These are phyloP conservation scores for Ataeniobius toweri DNA, from an alignment of 2,797 vertebrate genomes.

Conservation along the genomic window DNA sequence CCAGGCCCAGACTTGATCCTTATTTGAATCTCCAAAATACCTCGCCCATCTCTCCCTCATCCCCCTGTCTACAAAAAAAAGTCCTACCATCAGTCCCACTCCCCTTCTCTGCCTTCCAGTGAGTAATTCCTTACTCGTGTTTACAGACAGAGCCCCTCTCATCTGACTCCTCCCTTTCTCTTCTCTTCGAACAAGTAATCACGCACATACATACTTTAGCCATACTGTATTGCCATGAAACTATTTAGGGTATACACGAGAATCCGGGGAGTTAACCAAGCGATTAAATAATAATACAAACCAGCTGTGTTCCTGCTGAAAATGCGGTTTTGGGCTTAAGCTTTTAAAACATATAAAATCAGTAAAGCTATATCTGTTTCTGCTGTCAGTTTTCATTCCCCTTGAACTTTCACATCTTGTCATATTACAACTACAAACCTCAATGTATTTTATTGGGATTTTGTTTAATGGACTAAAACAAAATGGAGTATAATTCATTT, in stretches of 20 bases:
- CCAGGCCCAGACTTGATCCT: slow-evolving; percentile 79
- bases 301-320: slow-evolving; percentile 70
- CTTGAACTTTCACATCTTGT: background rate
- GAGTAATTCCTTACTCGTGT: slow-evolving; percentile 45
- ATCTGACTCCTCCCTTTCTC: slow-evolving; percentile 51
- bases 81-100: slow-evolving; percentile 33
- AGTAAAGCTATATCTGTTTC: slow-evolving; percentile 21
- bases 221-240: slow-evolving; percentile 45
- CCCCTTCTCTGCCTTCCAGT: slow-evolving; percentile 28
- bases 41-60: slow-evolving; percentile 59
- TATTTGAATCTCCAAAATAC: slow-evolving; percentile 64
- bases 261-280: slow-evolving; percentile 73
- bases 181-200: slow-evolving; percentile 61
- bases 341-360: slow-evolving; percentile 33
- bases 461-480: background rate
- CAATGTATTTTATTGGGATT: background rate
- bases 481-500: background rate
- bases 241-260: slow-evolving; percentile 61
- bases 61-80: slow-evolving; percentile 39
- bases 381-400: slow-evolving; percentile 9
- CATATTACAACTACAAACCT: no score
- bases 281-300: slow-evolving; percentile 81
- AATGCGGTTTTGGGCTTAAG: slow-evolving; percentile 47
- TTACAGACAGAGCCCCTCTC: slow-evolving; percentile 46
- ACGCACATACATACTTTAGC: slow-evolving; percentile 53